phyloP scores from a whole-genome alignment of 2,113 vertebrate genomes.

The Bothrops jararaca region DNA sequence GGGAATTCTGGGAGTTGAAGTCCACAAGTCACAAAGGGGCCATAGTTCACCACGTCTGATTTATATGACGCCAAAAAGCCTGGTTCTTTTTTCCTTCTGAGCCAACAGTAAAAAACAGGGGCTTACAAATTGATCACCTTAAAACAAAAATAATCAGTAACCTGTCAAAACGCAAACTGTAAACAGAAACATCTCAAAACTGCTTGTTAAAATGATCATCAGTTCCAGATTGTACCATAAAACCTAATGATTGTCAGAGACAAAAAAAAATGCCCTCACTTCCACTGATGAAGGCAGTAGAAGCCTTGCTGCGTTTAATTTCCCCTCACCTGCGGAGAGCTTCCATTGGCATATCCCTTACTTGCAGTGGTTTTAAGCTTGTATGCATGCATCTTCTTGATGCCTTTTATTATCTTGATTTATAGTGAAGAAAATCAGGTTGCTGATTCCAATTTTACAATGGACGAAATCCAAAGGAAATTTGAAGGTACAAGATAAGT shows the following conservation, averaged over 20 bases:
- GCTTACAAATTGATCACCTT: not conserved
- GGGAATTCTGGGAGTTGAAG: not conserved
- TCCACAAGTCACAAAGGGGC: not conserved
- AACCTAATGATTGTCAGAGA: constrained; percentile 5
- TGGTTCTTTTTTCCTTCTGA: constrained; percentile 9
- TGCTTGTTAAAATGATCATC: constrained; percentile 19
- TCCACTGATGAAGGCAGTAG: constrained; percentile 3
- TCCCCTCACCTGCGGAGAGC: constrained; percentile 10
- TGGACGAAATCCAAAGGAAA: not conserved
- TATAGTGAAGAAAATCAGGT: not conserved
- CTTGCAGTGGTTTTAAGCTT: constrained; percentile 1
- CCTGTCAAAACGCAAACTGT: not conserved
- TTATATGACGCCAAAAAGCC: not conserved
- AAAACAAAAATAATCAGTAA: not conserved
- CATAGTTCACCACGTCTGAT: not conserved
- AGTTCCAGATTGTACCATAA: not conserved
- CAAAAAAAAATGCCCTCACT: constrained; percentile 3
- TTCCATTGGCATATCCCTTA: constrained; percentile 12
- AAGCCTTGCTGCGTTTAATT: constrained; percentile 30
- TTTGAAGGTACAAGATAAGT: not conserved
- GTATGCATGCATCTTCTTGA: constrained; percentile 10
- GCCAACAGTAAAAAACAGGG: not conserved
- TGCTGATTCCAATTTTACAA: not conserved
- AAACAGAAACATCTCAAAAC: constrained; percentile 18
- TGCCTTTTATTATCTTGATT: constrained; percentile 28